Evolutionary conservation across 2,888 invertebrate genomes (phyloP).

Genomic region (Caprella mutica): DNA sequence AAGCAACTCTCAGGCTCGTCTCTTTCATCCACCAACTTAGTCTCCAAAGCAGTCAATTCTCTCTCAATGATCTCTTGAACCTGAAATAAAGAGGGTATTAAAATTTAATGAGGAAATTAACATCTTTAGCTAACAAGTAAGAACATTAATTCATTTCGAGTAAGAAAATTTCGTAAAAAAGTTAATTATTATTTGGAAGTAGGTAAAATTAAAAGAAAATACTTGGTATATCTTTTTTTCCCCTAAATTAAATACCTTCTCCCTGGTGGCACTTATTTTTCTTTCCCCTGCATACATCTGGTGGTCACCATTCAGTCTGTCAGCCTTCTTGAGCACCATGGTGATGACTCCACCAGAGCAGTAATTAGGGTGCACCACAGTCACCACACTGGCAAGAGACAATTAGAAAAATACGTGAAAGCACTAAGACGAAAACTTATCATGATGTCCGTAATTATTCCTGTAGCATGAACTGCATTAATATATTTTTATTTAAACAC

Average conservation of each 20-base stretch:
- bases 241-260: neutral
- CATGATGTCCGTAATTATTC: too few relatives aligned
- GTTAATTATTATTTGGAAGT: too few relatives aligned
- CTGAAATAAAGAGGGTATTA: constrained; percentile 40
- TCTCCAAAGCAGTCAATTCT: constrained; percentile 57
- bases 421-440: too few relatives aligned
- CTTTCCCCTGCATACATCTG: neutral
- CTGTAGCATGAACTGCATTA: too few relatives aligned
- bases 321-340: constrained; percentile 61
- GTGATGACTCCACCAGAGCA: constrained; percentile 56
- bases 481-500: too few relatives aligned
- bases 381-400: constrained; percentile 48
- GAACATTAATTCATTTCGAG: too few relatives aligned
- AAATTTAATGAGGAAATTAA: neutral
- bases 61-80: constrained; percentile 53
- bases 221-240: too few relatives aligned
- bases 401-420: constrained; percentile 10
- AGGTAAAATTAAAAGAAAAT: too few relatives aligned
- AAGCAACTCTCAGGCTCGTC: constrained; percentile 69
- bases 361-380: constrained; percentile 46
- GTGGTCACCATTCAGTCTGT: neutral
- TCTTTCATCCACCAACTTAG: constrained; percentile 50
- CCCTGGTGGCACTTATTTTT: neutral
- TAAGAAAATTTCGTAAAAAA: too few relatives aligned
- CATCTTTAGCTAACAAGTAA: neutral